Evolutionary conservation across 2,888 invertebrate species (phyloP).

Genomic region (Tetramorium bicarinatum): DNA sequence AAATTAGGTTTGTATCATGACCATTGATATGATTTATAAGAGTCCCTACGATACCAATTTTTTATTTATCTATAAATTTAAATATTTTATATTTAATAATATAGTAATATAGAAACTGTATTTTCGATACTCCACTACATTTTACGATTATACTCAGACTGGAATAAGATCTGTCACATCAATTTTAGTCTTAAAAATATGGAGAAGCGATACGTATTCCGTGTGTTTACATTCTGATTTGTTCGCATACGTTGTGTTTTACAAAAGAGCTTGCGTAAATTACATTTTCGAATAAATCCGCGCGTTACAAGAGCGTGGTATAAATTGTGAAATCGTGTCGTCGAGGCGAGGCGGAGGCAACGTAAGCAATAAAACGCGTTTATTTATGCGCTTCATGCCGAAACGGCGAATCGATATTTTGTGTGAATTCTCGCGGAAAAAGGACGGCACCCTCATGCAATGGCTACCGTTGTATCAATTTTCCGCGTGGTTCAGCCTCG

Average conservation of each 20-base stretch:
- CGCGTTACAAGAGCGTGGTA: conserved; percentile 29
- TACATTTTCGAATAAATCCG: conserved; percentile 26
- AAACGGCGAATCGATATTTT: conserved; percentile 80
- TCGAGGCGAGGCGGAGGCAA: conserved; percentile 40
- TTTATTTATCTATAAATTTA: neutral
- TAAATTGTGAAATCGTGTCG: conserved; percentile 51
- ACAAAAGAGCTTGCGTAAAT: conserved; percentile 25
- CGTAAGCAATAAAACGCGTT: conserved; percentile 64
- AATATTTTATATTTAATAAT: neutral
- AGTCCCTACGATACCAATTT: neutral
- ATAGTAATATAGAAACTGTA: neutral
- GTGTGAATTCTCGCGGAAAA: conserved; percentile 78
- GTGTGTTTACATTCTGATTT: conserved; percentile 24
- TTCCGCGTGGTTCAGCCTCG: conserved; percentile 32
- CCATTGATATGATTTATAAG: neutral
- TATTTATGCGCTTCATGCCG: conserved; percentile 81
- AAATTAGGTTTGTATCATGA: neutral
- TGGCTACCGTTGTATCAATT: conserved; percentile 64
- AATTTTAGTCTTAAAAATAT: conserved; percentile 31
- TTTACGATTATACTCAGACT: neutral
- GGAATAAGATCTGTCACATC: neutral
- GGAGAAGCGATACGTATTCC: neutral
- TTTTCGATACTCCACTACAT: neutral
- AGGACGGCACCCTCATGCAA: conserved; percentile 53
- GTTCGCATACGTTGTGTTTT: conserved; percentile 2